Base-by-base conservation (phyloP, 2,888 invertebrate species). In the Lamellibrachia columna region DNA sequence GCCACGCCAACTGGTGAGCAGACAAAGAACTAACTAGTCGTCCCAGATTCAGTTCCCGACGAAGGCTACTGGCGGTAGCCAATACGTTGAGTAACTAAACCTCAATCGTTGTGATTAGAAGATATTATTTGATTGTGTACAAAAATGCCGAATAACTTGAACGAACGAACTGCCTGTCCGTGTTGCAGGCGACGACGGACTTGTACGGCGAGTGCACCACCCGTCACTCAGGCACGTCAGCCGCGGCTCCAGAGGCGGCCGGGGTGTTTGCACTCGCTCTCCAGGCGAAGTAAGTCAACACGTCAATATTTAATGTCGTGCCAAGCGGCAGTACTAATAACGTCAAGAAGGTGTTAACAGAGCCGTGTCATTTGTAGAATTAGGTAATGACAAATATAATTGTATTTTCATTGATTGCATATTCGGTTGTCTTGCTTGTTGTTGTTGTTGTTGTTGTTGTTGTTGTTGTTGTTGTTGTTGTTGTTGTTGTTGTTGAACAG, bases 161-260 rank as follows among this genome's bases (percentile, higher is more conserved):
- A 40, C 40, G 28, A 11, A 11, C 4, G n/a, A 91, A 91, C 75
- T 55, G 7, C 55, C 7, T 90, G 9, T 9, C 11, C 40, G 52
- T 91, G 7, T 93, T 92, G 6, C 95, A 98, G 98, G 99, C 99
- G 11, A 99, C 99, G 4, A 99, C 99, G 0, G 99, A 99, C 97
- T 97, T 99, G 94, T 99, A 99, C 96, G 99, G 99, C 7, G 98
- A 99, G 97, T 99, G 99, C 96, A 99, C 99, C 2, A 99, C 99
- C 58, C 99, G 99, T 1, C 99, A 99, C 97, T 99, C 99, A 0
- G 99, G 99, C 91, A 99, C 99, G 0, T 99, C 99, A 6, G 99
- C 99, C 0, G 99, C 99, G 0, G 99, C 99, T 8, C 99, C 99
- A 0, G 99, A 99, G 97, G 99, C 99, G 7, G 99, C 99, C 11